Percentiles rank a stretch among this genome's conserved stretches.
These are phyloP conservation scores for Malurus leucopterus DNA, from an alignment of 2,797 vertebrate species.

Conservation along the genomic window DNA sequence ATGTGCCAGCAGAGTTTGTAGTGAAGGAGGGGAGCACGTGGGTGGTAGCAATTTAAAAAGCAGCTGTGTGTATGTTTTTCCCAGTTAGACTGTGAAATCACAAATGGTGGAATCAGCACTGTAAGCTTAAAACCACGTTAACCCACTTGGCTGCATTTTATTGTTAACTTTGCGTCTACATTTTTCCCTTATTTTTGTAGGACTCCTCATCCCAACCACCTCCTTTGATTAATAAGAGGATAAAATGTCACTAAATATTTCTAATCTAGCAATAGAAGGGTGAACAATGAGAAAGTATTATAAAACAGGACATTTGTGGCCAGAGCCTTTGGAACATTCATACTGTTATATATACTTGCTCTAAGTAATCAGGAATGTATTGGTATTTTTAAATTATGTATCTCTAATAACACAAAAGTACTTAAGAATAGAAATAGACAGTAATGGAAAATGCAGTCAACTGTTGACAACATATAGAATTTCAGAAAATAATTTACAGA, in stretches of 20 bases:
- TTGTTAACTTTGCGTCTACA: slow-evolving; percentile 4
- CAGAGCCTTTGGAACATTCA: slow-evolving; percentile 53
- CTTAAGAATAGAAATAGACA: slow-evolving; percentile 90
- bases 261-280: slow-evolving; percentile 62
- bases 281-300: slow-evolving; percentile 62
- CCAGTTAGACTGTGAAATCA: slow-evolving; percentile 28
- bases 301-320: slow-evolving; percentile 66
- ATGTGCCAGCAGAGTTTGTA: not conserved
- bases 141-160: slow-evolving; percentile 26
- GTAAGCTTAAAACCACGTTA: slow-evolving; percentile 14
- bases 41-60: slow-evolving; percentile 31
- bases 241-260: slow-evolving; percentile 40
- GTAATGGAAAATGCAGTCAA: slow-evolving; percentile 97
- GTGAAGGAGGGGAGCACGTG: slow-evolving; percentile 21
- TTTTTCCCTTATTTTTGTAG: not conserved
- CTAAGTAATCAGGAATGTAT: slow-evolving; percentile 78
- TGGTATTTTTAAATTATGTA: slow-evolving; percentile 85
- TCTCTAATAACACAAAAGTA: slow-evolving; percentile 90
- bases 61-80: slow-evolving; percentile 35
- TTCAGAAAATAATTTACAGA: slow-evolving; percentile 87
- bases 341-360: slow-evolving; percentile 70
- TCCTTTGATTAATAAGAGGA: slow-evolving; percentile 15
- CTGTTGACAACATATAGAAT: slow-evolving; percentile 98
- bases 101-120: slow-evolving; percentile 29
- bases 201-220: not conserved